Conservation (phyloP, 2,113 vertebrate species). For the Hirundichthys speculiger region DNA sequence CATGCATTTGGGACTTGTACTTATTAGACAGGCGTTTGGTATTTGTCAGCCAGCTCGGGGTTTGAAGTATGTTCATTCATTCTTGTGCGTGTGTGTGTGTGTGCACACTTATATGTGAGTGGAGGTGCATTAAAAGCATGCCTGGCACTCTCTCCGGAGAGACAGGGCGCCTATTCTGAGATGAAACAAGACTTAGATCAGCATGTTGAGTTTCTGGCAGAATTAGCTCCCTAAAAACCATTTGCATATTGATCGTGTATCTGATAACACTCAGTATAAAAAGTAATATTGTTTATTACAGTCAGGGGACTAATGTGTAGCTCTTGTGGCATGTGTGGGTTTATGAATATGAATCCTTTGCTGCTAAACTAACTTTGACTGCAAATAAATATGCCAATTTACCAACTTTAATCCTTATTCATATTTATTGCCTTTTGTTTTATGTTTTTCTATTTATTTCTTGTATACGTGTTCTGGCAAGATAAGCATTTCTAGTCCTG, state of each 20-base stretch:
- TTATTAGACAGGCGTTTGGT: slow-evolving; percentile 56
- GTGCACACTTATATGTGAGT: slow-evolving; percentile 33
- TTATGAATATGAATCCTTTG: slow-evolving; percentile 48
- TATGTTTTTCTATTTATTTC: slow-evolving; percentile 57
- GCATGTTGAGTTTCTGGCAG: slow-evolving; percentile 62
- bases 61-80: slow-evolving; percentile 33
- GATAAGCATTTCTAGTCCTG: slow-evolving; percentile 61
- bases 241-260: slow-evolving; percentile 59
- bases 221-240: slow-evolving; percentile 30
- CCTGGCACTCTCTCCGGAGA: slow-evolving; percentile 56
- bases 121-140: slow-evolving; percentile 66
- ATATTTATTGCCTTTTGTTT: slow-evolving; percentile 62
- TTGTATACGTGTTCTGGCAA: slow-evolving; percentile 49
- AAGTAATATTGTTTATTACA: slow-evolving; percentile 34
- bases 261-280: slow-evolving; percentile 42
- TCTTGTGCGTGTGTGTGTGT: slow-evolving; percentile 5
- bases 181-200: slow-evolving; percentile 65
- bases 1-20: slow-evolving; percentile 46
- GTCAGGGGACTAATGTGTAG: slow-evolving; percentile 30
- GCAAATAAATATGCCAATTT: slow-evolving; percentile 48
- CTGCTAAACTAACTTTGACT: slow-evolving; percentile 36
- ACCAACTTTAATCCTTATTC: slow-evolving; percentile 66
- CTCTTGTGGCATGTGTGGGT: slow-evolving; percentile 28
- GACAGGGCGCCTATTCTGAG: slow-evolving; percentile 42
- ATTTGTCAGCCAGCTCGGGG: slow-evolving; percentile 49